Evolutionary conservation across 2,797 vertebrate species (phyloP), one percentile per base, ranked within the genome.

Genomic region (Ceryle rudis): DNA sequence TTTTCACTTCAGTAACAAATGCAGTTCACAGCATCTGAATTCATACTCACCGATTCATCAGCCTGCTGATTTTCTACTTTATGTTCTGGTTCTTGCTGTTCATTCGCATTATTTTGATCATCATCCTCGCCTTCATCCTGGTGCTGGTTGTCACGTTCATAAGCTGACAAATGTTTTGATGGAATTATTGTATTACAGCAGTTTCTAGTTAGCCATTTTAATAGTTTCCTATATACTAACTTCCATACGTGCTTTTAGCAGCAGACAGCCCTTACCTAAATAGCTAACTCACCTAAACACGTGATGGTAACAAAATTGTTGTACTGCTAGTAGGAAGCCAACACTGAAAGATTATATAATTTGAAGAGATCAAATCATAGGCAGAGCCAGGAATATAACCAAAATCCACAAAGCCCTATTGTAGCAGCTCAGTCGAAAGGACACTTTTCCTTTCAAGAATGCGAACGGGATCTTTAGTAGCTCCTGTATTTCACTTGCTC

Each of bases 61-160:
- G 94, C 96, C 55, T 95, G 97, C 10, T 96, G 95, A 33, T 98
- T 97, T 18, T 93, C 93, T 85, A 67, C 97, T 52, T 72, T 97
- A 41, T 85, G 97, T 28, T 96, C 97, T 49, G 95, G 94, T 65
- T 93, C 97, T 14, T 62, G 97, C 74, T 96, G 97, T 12, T 98
- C 97, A 21, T 94, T 98, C 81, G 93, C 96, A 54, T 98, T 97
- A 73, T 97, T 97, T 55, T 95, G 95, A 77, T 98, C 97, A 42
- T 97, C 97, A 10, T 97, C 98, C 91, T 98, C 98, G 33, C 97
- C 97, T 95, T 98, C 98, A 58, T 98, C 98, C 62, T 97, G 98
- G 89, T 96, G 98, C 55, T 96, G 98, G 93, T 97, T 98, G 66
- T 98, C 97, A 41, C 88, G 97, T 89, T 98, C 98, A 57, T 98